A percentile compares a stretch with the other conserved stretches of the same genome.
These are phyloP conservation scores for Aphelinus atriplicis DNA, from an alignment of 1,140 invertebrate species.

Conservation along the genomic window DNA sequence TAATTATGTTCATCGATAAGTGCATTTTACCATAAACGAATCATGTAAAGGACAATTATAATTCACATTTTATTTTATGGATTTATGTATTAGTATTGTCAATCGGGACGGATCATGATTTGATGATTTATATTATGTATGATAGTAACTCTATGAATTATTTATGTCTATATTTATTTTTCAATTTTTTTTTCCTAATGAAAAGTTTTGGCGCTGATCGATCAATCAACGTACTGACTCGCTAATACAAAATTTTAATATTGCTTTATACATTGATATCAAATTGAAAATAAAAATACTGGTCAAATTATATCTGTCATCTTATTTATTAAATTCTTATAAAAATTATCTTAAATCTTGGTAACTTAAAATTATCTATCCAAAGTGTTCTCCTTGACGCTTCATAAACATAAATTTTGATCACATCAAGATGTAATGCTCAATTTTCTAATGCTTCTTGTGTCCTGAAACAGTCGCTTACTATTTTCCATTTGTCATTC, in stretches of 20 bases:
- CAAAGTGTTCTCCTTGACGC: too few relatives aligned
- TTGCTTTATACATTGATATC: conserved; percentile 67
- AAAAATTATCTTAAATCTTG: too few relatives aligned
- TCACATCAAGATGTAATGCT: conserved; percentile 12
- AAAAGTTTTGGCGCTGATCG: conserved; percentile 56
- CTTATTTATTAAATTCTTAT: conserved; percentile 26
- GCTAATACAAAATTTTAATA: conserved; percentile 63
- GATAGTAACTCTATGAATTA: conserved; percentile 64
- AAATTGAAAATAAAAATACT: conserved; percentile 64
- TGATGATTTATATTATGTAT: conserved; percentile 65
- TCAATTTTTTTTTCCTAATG: conserved; percentile 53
- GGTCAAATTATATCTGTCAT: conserved; percentile 44
- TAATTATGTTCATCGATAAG: conserved; percentile 26
- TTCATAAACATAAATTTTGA: too few relatives aligned
- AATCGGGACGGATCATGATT: conserved; percentile 45
- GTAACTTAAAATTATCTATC: too few relatives aligned
- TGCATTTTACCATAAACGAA: conserved; percentile 35
- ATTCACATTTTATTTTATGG: neutral
- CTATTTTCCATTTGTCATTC: conserved; percentile 89
- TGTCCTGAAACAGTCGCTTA: conserved; percentile 82
- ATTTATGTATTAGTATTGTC: neutral
- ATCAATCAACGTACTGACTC: conserved; percentile 63
- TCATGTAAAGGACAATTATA: conserved; percentile 18
- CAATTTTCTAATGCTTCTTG: conserved; percentile 68
- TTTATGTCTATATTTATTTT: conserved; percentile 66